phyloP scores from a whole-genome alignment of 2,113 vertebrate species.

The Syngnathus typhle region DNA sequence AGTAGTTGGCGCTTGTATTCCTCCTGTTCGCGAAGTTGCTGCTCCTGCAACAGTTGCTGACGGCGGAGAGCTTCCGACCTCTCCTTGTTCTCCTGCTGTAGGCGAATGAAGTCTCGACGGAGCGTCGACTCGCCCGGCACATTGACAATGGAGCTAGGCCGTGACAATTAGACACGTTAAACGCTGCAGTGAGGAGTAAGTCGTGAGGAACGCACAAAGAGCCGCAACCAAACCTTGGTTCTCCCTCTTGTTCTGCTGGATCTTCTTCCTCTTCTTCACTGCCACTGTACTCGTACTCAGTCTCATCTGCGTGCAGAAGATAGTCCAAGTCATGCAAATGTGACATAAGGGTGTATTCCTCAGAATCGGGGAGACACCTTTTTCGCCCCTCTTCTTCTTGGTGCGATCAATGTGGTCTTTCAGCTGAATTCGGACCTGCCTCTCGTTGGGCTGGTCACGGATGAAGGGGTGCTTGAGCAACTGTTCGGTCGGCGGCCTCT shows the following conservation, averaged over 20 bases:
- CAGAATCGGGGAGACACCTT: conserved; percentile 69
- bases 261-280: conserved; percentile 98
- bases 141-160: conserved; percentile 73
- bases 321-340: neutral
- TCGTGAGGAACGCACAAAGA: neutral
- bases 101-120: conserved; percentile 91
- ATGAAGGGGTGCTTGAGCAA: conserved; percentile 98
- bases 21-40: conserved; percentile 94
- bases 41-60: conserved; percentile 94
- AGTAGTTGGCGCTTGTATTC: conserved; percentile 95
- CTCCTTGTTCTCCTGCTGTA: conserved; percentile 99
- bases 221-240: conserved; percentile 79
- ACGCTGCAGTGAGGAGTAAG: neutral
- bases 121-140: conserved; percentile 96
- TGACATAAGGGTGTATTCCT: neutral
- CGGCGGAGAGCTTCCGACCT: conserved; percentile 89
- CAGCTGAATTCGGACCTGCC: conserved; percentile 96
- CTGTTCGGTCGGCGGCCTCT: conserved; percentile 92
- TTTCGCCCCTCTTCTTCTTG: conserved; percentile 96
- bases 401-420: conserved; percentile 98
- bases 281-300: conserved; percentile 96
- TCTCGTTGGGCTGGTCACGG: conserved; percentile 95
- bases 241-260: conserved; percentile 93
- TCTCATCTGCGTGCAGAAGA: conserved; percentile 78
- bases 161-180: neutral